Evolutionary conservation across 1,140 invertebrate species (phyloP).

Genomic region (Pantala flavescens): DNA sequence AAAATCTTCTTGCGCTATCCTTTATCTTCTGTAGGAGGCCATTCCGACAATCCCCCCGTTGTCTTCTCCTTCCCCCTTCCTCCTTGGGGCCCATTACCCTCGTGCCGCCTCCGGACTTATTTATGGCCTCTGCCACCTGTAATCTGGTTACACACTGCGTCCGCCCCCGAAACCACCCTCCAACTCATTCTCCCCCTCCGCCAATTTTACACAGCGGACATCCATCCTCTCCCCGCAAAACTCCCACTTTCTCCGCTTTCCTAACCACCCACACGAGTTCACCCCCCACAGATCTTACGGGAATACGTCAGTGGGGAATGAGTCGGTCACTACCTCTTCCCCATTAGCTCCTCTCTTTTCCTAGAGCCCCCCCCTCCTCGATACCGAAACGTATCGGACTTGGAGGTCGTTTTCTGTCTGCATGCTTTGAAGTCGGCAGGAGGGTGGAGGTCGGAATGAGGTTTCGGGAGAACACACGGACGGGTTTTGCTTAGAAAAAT

Average conservation of each 20-base stretch:
- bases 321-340: not conserved
- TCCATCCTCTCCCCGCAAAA: not conserved
- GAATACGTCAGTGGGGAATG: too few species aligned
- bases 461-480: not conserved
- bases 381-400: not conserved
- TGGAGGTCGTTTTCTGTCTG: not conserved
- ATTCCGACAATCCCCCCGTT: too few species aligned
- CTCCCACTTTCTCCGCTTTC: not conserved
- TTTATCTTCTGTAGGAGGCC: too few species aligned
- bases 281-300: not conserved
- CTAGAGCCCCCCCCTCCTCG: not conserved
- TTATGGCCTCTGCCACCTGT: conserved; percentile 7
- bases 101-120: not conserved
- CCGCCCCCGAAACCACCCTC: not conserved
- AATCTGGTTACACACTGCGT: conserved; percentile 3
- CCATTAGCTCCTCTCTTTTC: not conserved
- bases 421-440: not conserved
- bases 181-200: not conserved
- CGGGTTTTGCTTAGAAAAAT: too few species aligned
- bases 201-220: not conserved
- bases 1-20: too few species aligned
- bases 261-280: not conserved
- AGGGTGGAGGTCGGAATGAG: not conserved
- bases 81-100: not conserved
- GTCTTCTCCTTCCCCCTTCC: not conserved